Evolutionary conservation across 2,888 invertebrate genomes (phyloP), one percentile per base, ranked within the genome.

Genomic region (Allacma fusca): DNA sequence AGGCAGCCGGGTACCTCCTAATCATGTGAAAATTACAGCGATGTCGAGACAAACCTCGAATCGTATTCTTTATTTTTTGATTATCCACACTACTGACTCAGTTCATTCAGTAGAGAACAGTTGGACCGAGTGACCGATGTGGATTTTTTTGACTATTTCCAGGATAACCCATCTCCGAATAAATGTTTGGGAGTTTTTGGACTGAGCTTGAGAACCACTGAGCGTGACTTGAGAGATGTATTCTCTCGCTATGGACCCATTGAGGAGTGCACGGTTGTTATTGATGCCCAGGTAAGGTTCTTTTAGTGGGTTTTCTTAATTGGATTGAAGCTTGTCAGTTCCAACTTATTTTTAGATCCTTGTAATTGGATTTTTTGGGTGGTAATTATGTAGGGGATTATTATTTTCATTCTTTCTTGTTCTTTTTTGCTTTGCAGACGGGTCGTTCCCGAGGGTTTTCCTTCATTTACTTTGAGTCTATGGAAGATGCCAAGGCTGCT

Each of bases 391-490:
- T 57, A 21, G n/a, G 21, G 57, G 2, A 9, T 57, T 9, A 4
- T 57, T 9, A 57, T 16, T 57, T 50, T 50, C 16, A 50, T 9
- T 16, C 1, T 16, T 5, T 9, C 5, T 50, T 34, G 34, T 19
- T 57, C 13, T 57, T 34, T 81, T 78, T 88, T 88, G 28, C 44
- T 64, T 28, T 24, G 26, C 87, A 96, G 94, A 95, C 95, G 84
- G 94, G 95, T 5, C 90, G 95, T 76, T 97, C 97, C 0, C 90
- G 97, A 85, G 98, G 97, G n/a, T 98, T 97, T 88, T 94, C 95
- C 84, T 98, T 98, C 89, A 94, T 98, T 68, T 98, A 98, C 88
- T 97, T 92, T 88, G 93, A 94, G 87, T 91, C 91, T 78, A 88
- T 92, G 69, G 93, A 94, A 79, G 96, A 97, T 88, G 96, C 98